Evolutionary conservation across 2,888 invertebrate species (phyloP).

Genomic region (Cactoblastis cactorum): DNA sequence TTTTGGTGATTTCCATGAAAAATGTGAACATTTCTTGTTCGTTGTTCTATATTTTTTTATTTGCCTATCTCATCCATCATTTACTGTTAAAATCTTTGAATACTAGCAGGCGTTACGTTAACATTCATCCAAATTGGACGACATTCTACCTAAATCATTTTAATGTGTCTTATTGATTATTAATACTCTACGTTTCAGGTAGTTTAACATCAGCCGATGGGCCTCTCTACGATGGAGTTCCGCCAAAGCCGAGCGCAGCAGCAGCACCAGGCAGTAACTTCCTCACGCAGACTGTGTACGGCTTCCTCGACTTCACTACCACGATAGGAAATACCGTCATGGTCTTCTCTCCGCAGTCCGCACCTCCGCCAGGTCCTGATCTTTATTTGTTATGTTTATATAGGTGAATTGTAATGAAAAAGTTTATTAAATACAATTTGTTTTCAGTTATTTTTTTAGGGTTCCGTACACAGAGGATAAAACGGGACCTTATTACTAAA

Average conservation of each 20-base stretch:
- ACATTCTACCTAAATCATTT: no score
- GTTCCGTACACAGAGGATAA: no score
- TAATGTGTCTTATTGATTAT: no score
- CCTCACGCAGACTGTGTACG: constrained; percentile 94
- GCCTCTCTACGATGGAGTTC: constrained; percentile 41
- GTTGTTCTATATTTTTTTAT: no score
- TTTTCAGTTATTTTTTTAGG: not conserved
- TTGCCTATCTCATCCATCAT: no score
- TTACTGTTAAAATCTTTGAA: no score
- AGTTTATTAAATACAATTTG: no score
- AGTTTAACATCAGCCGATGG: constrained; percentile 33
- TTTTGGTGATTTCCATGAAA: no score
- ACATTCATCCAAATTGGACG: no score
- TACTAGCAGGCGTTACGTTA: no score
- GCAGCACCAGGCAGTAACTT: constrained; percentile 53
- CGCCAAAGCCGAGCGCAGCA: constrained; percentile 25
- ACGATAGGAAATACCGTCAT: constrained; percentile 96
- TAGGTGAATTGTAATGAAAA: not conserved
- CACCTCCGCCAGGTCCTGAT: constrained; percentile 82
- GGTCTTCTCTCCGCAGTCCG: constrained; percentile 95
- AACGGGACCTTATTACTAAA: no score
- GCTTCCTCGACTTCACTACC: constrained; percentile 95
- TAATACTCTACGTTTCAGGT: constrained; percentile 20
- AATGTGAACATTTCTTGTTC: no score
- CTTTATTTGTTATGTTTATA: constrained; percentile 15